phyloP scores from a whole-genome alignment of 1,140 invertebrate genomes.

The Trichogramma pretiosum region DNA sequence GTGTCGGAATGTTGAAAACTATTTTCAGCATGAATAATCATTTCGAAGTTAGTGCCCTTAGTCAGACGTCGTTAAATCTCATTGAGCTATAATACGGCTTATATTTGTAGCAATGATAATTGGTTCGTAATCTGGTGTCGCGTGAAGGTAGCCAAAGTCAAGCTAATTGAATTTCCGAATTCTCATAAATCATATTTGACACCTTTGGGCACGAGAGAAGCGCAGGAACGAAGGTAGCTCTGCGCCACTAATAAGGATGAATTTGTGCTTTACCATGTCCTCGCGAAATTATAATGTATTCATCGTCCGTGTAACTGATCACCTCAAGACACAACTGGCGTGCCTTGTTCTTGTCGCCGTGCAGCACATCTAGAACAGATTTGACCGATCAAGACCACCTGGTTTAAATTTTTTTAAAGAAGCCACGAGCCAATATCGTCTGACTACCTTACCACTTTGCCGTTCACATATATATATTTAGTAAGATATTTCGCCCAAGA shows the following conservation, averaged over 20 bases:
- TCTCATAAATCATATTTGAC: slow-evolving; percentile 21
- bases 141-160: slow-evolving; percentile 2
- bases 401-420: slow-evolving; percentile 15
- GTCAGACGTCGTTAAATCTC: too few relatives aligned
- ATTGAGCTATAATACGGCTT: too few relatives aligned
- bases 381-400: slow-evolving; percentile 15
- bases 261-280: slow-evolving; percentile 8
- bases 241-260: slow-evolving; percentile 17
- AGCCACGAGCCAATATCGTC: slow-evolving; percentile 1
- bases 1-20: too few relatives aligned
- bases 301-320: slow-evolving; percentile 16
- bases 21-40: slow-evolving; percentile 7
- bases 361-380: background rate
- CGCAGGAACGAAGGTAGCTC: slow-evolving; percentile 14
- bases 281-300: slow-evolving; percentile 16
- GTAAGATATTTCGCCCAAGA: too few relatives aligned
- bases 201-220: slow-evolving; percentile 9
- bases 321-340: background rate
- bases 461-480: too few relatives aligned
- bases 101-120: slow-evolving; percentile 14
- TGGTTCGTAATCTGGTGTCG: slow-evolving; percentile 16
- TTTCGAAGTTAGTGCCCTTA: too few relatives aligned
- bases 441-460: too few relatives aligned
- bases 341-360: background rate
- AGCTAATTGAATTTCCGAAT: slow-evolving; percentile 21